These are phyloP conservation scores for Noctuana brunneofusca DNA, from an alignment of 2,888 invertebrate species.

Conservation along the genomic window DNA sequence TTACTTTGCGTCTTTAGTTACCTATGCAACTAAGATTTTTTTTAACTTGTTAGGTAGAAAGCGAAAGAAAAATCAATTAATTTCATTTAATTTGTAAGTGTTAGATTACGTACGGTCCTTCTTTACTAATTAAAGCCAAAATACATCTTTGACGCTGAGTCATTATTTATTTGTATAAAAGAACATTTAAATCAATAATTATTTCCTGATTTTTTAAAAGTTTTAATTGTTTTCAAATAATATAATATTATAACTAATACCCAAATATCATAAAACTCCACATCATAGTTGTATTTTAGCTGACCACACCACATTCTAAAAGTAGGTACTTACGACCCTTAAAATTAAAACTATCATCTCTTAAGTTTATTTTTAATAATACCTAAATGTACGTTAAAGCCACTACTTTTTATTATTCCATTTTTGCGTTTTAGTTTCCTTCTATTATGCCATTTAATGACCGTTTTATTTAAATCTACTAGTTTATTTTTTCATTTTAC, in stretches of 20 bases:
- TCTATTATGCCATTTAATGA: slow-evolving; percentile 14
- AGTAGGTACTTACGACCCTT: slow-evolving; percentile 4
- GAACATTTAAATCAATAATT: too few species aligned
- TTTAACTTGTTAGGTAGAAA: too few species aligned
- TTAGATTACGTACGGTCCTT: slow-evolving; percentile 20
- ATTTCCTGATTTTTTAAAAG: too few species aligned
- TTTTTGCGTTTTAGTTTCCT: neutral
- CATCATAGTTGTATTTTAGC: slow-evolving; percentile 18
- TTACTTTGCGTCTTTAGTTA: too few species aligned
- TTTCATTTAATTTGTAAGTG: neutral
- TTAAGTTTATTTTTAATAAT: neutral
- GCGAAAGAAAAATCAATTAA: neutral
- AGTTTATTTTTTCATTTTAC: too few species aligned
- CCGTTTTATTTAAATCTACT: neutral
- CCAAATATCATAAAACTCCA: too few species aligned
- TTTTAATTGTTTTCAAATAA: too few species aligned
- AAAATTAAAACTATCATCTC: neutral
- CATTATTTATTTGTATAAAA: neutral
- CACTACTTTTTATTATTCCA: neutral
- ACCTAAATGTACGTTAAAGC: neutral
- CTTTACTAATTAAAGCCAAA: slow-evolving; percentile 25
- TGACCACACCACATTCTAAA: slow-evolving; percentile 20
- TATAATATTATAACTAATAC: too few species aligned
- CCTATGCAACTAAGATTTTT: too few species aligned
- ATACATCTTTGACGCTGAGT: slow-evolving; percentile 15